Base-by-base conservation (phyloP, 2,888 invertebrate species). In the Ennomos erosarius region DNA sequence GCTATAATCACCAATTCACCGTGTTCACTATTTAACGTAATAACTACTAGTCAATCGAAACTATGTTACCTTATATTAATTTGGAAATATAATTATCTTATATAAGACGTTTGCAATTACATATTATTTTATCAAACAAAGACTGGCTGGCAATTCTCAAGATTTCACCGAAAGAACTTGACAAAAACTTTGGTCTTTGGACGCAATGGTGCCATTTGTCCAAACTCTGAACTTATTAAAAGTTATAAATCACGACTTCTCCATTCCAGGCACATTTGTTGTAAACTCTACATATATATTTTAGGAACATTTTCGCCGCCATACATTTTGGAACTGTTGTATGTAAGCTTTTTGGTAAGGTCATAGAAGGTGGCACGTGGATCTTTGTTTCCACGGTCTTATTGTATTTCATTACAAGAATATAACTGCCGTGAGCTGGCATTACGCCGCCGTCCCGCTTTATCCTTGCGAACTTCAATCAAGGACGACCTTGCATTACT, bases 161-260 rank as follows among this genome's bases (percentile, higher is more conserved):
- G 3, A 34, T 26, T 54, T 47, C 12, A 8, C 12, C 39, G 26
- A 47, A 37, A 37, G 36, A n/a, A n/a, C 34, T 1, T 10, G 37
- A 10, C 6, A 49, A 36, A 46, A 57, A 40, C 33, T 57, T 48
- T 10, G 11, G 26, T 37, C 33, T 57, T 48, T 10, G 11, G 26
- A 34, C 34, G 16, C 11, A 33, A 26, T 10, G 16, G 10, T 16
- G 34, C 26, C 40, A 51, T 50, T 57, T 46, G 40, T 42, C 26
- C 46, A 11, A 47, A 43, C 11, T 46, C 11, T 5, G 45, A 35
- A 34, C 47, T 52, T 52, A 47, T 51, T 42, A 47, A 42, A 51
- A 51, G 46, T 36, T 37, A 42, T 57, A 42, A 57, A 51, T 57
- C 47, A 47, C 34, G 42, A 38, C 43, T 38, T 40, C 36, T n/a